Percentiles rank a stretch among this genome's conserved stretches.
Evolutionary conservation across 1,140 invertebrate species (phyloP).

Genomic region (Planococcus citri): DNA sequence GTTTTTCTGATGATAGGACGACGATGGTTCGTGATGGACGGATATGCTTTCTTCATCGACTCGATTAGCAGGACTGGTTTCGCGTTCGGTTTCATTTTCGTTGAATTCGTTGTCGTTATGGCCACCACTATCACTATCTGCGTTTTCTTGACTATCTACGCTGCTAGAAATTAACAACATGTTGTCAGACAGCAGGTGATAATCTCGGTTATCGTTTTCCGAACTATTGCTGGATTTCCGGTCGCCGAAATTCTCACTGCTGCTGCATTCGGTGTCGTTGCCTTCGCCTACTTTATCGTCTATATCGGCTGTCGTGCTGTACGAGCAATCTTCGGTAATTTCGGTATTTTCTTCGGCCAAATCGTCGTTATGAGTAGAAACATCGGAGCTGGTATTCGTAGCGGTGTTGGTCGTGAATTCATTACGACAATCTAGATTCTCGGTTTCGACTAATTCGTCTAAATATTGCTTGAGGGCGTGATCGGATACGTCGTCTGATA

Average conservation of each 20-base stretch:
- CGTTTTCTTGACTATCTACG: not conserved
- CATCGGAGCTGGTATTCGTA: not conserved
- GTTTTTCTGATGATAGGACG: no score
- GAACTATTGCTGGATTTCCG: not conserved
- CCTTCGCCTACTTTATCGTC: conserved; percentile 18
- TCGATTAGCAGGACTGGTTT: no score
- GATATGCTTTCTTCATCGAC: no score
- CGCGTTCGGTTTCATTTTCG: not conserved
- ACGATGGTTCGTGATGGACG: no score
- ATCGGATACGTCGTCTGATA: conserved; percentile 40
- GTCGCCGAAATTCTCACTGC: not conserved
- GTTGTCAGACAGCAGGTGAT: not conserved
- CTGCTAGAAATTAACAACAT: not conserved
- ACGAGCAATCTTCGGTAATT: conserved; percentile 1
- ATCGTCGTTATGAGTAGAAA: not conserved
- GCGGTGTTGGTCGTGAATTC: not conserved
- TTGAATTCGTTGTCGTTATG: not conserved
- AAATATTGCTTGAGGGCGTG: conserved; percentile 44
- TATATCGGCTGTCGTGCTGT: not conserved
- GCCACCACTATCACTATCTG: not conserved
- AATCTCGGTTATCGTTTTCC: not conserved
- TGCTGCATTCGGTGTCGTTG: conserved; percentile 11
- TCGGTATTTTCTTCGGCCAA: not conserved
- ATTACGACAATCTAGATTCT: not conserved
- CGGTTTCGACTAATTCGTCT: conserved; percentile 36